Conservation (phyloP, 2,888 invertebrate genomes). For the Tuberolachnus salignus region DNA sequence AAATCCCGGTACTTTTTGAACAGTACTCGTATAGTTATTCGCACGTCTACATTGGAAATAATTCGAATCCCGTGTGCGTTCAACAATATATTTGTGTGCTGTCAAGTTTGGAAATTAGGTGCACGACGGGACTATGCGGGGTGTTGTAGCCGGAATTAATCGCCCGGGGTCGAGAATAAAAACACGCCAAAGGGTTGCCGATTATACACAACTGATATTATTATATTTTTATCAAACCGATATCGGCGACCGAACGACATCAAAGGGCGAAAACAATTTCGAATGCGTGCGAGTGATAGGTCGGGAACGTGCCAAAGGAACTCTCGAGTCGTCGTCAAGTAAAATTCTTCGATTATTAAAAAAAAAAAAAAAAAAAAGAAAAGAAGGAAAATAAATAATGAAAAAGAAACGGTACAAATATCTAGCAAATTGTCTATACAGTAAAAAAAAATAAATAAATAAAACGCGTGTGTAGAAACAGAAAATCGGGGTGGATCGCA, state of each 20-base stretch:
- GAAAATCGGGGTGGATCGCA: too few species aligned
- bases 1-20: too few species aligned
- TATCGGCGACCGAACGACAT: neutral
- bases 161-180: neutral
- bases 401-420: too few species aligned
- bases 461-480: too few species aligned
- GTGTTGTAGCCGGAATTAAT: neutral
- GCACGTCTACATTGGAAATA: too few species aligned
- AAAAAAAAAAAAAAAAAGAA: conserved; percentile 8
- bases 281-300: conserved; percentile 13
- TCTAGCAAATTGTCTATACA: too few species aligned
- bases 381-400: too few species aligned
- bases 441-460: too few species aligned
- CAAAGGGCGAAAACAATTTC: conserved; percentile 33
- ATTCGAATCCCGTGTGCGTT: too few species aligned
- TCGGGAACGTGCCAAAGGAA: neutral
- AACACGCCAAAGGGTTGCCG: neutral
- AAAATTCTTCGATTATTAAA: conserved; percentile 16
- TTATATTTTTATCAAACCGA: conserved; percentile 1
- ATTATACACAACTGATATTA: neutral
- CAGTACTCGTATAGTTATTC: too few species aligned
- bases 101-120: neutral
- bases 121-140: neutral
- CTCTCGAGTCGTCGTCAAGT: too few species aligned
- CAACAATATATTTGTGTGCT: too few species aligned